Evolutionary conservation across 2,113 vertebrate species (phyloP).

Genomic region (Oncorhynchus gorbuscha): DNA sequence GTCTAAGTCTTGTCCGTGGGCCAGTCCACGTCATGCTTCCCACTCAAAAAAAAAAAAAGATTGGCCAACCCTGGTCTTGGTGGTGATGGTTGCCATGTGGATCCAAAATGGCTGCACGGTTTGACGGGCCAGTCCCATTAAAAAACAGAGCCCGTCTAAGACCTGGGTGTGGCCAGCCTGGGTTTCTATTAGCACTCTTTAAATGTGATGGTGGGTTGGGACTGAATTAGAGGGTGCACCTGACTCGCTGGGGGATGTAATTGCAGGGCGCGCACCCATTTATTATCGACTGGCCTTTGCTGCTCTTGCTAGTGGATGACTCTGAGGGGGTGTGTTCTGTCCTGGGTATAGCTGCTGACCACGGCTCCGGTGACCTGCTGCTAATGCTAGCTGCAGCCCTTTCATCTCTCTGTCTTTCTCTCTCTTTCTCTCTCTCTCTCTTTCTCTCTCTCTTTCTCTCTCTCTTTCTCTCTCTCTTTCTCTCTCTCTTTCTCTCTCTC

Average conservation of each 20-base stretch:
- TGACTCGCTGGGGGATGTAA: slow-evolving; percentile 64
- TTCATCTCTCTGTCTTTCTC: slow-evolving; percentile 22
- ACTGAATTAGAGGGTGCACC: slow-evolving; percentile 73
- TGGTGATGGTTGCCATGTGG: slow-evolving; percentile 16
- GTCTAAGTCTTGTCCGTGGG: slow-evolving; percentile 37
- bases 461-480: no score
- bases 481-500: no score
- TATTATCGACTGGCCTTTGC: slow-evolving; percentile 57
- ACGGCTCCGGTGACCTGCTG: slow-evolving; percentile 48
- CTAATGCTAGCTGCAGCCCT: slow-evolving; percentile 19
- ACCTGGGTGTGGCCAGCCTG: slow-evolving; percentile 72
- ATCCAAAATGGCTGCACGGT: slow-evolving; percentile 27
- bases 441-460: background rate
- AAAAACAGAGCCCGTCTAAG: slow-evolving; percentile 20
- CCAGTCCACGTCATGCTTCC: slow-evolving; percentile 64
- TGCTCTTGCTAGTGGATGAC: slow-evolving; percentile 52
- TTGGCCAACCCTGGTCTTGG: slow-evolving; percentile 62
- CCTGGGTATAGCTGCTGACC: slow-evolving; percentile 28
- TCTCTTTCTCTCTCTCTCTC: slow-evolving; percentile 12
- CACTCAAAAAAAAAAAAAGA: slow-evolving; percentile 55
- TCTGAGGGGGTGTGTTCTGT: slow-evolving; percentile 28
- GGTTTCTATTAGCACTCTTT: slow-evolving; percentile 64
- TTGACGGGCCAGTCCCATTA: background rate
- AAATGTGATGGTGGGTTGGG: slow-evolving; percentile 61
- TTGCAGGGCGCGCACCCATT: slow-evolving; percentile 69